Conservation (phyloP, 2,797 vertebrate genomes). For the Garrulus glandarius region DNA sequence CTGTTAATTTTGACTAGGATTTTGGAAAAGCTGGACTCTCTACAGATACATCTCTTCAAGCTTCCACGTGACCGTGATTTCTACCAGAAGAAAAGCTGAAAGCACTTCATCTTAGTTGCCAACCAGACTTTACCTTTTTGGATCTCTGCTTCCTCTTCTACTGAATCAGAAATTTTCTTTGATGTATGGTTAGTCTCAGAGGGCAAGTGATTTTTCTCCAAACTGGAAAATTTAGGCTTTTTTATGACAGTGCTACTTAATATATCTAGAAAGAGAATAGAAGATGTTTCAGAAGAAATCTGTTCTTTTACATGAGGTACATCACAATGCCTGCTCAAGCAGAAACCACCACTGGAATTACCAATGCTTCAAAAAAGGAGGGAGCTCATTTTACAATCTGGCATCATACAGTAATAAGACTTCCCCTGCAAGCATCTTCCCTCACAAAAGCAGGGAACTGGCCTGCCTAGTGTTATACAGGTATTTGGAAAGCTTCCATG, state of each 20-base stretch:
- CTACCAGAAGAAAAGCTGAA: not conserved
- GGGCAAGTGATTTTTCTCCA: not conserved
- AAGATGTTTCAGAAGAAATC: not conserved
- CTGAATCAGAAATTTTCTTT: not conserved
- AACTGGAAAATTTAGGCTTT: conserved; percentile 11
- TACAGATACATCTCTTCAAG: not conserved
- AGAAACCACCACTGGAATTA: not conserved
- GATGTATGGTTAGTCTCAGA: not conserved
- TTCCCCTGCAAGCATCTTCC: not conserved
- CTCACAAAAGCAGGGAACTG: fast-evolving
- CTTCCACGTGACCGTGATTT: not conserved
- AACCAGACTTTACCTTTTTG: conserved; percentile 57
- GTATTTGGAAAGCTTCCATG: not conserved
- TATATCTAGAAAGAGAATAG: conserved; percentile 13
- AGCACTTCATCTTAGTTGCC: not conserved
- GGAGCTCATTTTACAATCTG: not conserved
- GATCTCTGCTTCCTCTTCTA: not conserved
- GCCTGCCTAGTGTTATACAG: not conserved
- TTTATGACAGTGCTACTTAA: not conserved
- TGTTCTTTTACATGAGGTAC: not conserved
- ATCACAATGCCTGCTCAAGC: not conserved
- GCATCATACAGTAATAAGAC: not conserved
- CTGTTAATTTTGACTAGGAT: not conserved
- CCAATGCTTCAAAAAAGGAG: not conserved
- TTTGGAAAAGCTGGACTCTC: not conserved